Evolutionary conservation across 2,113 vertebrate genomes (phyloP), one percentile per base, ranked within the genome.

Genomic region (Pithys albifrons): DNA sequence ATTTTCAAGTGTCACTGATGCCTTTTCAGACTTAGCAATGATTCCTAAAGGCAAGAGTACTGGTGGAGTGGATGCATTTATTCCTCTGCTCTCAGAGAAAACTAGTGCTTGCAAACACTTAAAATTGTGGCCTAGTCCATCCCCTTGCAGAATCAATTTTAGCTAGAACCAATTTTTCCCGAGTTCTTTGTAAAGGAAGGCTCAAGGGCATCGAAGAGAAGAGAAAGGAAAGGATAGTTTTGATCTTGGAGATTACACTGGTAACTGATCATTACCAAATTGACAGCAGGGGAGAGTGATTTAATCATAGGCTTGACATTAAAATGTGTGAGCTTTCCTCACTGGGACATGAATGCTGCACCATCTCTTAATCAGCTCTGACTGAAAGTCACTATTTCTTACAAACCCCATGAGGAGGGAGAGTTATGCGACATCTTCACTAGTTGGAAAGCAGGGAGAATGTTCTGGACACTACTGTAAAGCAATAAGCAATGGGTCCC

Each of bases 401-500:
- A 20, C 19, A 37, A 82, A 61, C 9, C 17, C 23, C 28, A 10
- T 7, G 27, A 59, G 62, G 12, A 79, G 54, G 54, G 62, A 80
- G 39, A 48, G 27, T 39, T 70, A 64, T 1, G 0, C 18, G 54
- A 51, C 87, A 43, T 86, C 43, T 94, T 66, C n/a, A 35, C 89
- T 90, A 93, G 72, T 96, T 95, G 95, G 95, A 95, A 94, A 83
- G 35, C 16, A 17, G 33, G 7, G 52, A 85, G 48, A 76, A 88
- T 0, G 2, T 80, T 37, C 85, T 69, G 77, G 52, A 19, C 85
- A 5, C 61, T 29, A 9, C 48, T 58, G 87, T 41, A 75, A 69
- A 89, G 31, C 48, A 79, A 17, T 37, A 58, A 70, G 23, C 16
- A 82, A 46, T 29, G 29, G 43, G 27, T 83, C 94, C 71, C 78